Base-by-base conservation (phyloP, 2,113 vertebrate species). In the Cephalopholis sonnerati region DNA sequence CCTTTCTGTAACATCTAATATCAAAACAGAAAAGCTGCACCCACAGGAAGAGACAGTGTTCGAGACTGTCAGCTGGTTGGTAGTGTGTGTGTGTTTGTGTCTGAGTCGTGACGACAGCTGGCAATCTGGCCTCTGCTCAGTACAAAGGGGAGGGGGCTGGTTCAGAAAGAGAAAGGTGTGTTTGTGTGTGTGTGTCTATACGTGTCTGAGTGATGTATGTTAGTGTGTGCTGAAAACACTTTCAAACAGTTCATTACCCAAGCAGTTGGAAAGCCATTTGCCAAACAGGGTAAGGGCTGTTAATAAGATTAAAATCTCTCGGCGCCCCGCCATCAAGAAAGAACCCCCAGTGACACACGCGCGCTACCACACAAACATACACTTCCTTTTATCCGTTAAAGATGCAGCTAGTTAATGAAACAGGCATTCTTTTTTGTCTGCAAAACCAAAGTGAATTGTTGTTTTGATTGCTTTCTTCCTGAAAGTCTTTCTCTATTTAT, bases 251-350 rank as follows among this genome's bases (percentile, higher is more conserved):
- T 94, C 91, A 94, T 95, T 95, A 94, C 81, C 81, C 93, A 71
- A 84, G 79, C 88, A 87, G 92, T 93, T 92, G 90, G 94, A 94
- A 95, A 92, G 85, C 87, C 84, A 92, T 95, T 94, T 94, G 79
- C 89, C 81, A 74, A 93, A 89, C 89, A 85, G 92, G 53, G 86
- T 76, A 76, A 86, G 66, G 83, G 89, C 86, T 91, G 92, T 92
- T 94, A 95, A 93, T 93, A 91, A 95, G 92, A 95, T 94, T 93
- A 93, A 88, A 92, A 92, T 92, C 92, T 92, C 89, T n/a, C 69
- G 5, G 87, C 81, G 79, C 86, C 86, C 82, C 89, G 74, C 81
- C 77, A 79, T 87, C 81, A 81, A 87, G 79, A 86, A 68, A 70
- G 86, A 85, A 84, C 74, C 82, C 88, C 79, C 54, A 75, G 74